Evolutionary conservation across 1,140 invertebrate genomes (phyloP).

Genomic region (Intoshia linei): DNA sequence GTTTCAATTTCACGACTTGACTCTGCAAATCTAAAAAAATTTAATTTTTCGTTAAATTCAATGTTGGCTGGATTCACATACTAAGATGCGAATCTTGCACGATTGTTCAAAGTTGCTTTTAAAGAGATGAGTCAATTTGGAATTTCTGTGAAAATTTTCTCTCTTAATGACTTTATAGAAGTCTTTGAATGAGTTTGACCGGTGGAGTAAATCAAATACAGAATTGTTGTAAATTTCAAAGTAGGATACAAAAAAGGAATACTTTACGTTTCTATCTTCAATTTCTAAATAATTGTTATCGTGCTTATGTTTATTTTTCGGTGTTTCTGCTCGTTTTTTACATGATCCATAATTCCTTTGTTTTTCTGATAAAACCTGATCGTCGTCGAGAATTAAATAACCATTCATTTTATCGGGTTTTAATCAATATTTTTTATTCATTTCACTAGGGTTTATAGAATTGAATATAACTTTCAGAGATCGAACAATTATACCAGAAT

Average conservation of each 20-base stretch:
- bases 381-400: conserved; percentile 52
- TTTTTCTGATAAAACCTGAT: conserved; percentile 47
- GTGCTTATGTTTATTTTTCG: not conserved
- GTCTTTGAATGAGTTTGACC: no score
- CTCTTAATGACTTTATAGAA: no score
- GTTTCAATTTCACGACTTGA: no score
- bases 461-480: conserved; percentile 66
- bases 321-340: conserved; percentile 11
- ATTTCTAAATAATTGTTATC: not conserved
- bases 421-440: conserved; percentile 36
- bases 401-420: conserved; percentile 66
- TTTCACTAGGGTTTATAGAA: conserved; percentile 33
- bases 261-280: conserved; percentile 6
- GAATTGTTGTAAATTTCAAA: conserved; percentile 91
- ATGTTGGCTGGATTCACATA: conserved; percentile 62
- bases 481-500: conserved; percentile 51
- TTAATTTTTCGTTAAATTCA: conserved; percentile 62
- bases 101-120: conserved; percentile 93
- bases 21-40: no score
- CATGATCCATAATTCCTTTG: conserved; percentile 23
- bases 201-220: conserved; percentile 70
- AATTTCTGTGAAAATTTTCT: conserved; percentile 74
- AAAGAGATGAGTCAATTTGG: conserved; percentile 71
- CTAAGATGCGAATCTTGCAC: conserved; percentile 68
- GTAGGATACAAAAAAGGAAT: conserved; percentile 64